Evolutionary conservation across 2,888 invertebrate genomes (phyloP).

Genomic region (Dione vanillae): DNA sequence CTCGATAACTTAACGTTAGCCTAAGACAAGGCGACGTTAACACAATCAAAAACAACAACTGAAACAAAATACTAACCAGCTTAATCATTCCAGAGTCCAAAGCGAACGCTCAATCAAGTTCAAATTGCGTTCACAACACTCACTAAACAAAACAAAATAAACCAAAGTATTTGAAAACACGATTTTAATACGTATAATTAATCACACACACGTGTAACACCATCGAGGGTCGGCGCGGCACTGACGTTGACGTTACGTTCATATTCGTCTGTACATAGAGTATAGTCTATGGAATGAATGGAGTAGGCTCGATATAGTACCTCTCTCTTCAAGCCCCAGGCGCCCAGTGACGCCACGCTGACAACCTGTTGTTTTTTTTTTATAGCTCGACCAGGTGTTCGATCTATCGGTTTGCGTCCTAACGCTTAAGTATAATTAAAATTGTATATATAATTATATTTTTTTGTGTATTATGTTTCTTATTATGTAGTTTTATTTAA

Average conservation of each 20-base stretch:
- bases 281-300: constrained; percentile 57
- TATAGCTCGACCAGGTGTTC: constrained; percentile 38
- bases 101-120: constrained; percentile 70
- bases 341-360: constrained; percentile 62
- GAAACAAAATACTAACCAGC: constrained; percentile 66
- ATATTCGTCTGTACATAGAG: constrained; percentile 37
- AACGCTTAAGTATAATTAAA: not conserved
- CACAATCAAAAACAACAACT: constrained; percentile 10
- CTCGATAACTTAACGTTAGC: constrained; percentile 20
- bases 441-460: not conserved
- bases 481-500: not conserved
- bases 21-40: constrained; percentile 7
- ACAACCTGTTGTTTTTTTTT: constrained; percentile 46
- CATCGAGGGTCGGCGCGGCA: constrained; percentile 73
- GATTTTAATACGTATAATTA: constrained; percentile 62
- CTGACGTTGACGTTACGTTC: constrained; percentile 65
- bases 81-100: constrained; percentile 74
- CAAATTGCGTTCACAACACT: constrained; percentile 76
- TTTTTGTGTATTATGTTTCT: too few species aligned
- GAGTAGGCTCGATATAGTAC: constrained; percentile 53
- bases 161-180: constrained; percentile 69
- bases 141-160: constrained; percentile 79
- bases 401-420: constrained; percentile 2
- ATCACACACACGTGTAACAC: constrained; percentile 64
- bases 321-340: constrained; percentile 57